Conservation (phyloP, 1,140 invertebrate genomes). For the Periplaneta americana region DNA sequence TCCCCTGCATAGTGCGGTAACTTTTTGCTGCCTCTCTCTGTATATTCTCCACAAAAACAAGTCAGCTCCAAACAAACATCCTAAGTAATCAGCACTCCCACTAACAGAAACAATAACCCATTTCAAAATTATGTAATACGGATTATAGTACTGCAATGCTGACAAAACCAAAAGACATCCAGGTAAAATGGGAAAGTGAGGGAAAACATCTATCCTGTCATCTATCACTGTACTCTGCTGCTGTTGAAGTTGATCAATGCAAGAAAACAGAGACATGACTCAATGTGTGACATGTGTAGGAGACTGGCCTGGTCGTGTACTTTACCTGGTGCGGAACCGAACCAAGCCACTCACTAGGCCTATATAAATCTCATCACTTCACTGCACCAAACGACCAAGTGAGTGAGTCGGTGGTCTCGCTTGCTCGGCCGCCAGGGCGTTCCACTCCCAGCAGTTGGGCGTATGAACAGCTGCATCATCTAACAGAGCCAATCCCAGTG, state of each 20-base stretch:
- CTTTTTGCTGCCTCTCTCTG: no score
- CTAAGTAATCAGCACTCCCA: background rate
- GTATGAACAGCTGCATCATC: constrained; percentile 5
- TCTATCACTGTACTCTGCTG: background rate
- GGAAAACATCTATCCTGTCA: background rate
- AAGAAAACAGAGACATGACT: background rate
- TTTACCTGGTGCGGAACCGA: constrained; percentile 20
- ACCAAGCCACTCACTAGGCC: constrained; percentile 9
- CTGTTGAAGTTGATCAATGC: background rate
- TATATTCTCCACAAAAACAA: no score
- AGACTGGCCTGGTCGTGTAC: constrained; percentile 21
- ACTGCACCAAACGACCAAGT: background rate
- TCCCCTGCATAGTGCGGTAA: no score
- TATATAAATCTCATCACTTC: constrained; percentile 8
- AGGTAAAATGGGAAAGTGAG: background rate
- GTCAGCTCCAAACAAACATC: background rate
- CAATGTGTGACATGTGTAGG: constrained; percentile 3
- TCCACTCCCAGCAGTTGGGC: background rate
- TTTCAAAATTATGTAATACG: background rate
- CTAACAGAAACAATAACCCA: background rate
- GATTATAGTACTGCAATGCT: background rate
- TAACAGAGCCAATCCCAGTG: constrained; percentile 18
- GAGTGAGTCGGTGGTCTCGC: background rate
- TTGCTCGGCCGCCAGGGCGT: background rate
- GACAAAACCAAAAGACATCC: background rate